Conservation (phyloP, 2,888 invertebrate genomes). For the Rotaria sp. region DNA sequence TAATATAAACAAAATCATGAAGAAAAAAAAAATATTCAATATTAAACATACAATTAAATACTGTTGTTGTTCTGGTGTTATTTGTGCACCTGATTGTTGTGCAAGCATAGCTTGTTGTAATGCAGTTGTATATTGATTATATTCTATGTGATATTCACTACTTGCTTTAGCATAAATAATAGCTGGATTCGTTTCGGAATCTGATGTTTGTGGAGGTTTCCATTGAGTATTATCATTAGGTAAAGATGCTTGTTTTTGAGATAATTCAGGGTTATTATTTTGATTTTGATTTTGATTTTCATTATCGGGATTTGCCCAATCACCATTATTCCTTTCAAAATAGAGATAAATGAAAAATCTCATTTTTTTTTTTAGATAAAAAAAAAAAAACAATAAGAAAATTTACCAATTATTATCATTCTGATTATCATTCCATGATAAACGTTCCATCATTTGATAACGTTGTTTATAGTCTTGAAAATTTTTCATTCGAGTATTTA, state of each 20-base stretch:
- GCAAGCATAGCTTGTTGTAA: not conserved
- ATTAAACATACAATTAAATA: not conserved
- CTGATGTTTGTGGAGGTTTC: not conserved
- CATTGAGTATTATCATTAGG: not conserved
- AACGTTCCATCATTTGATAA: not conserved
- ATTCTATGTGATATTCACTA: not conserved
- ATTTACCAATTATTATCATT: not conserved
- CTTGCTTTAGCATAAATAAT: conserved; percentile 2
- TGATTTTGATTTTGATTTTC: conserved; percentile 10
- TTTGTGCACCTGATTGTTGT: not conserved
- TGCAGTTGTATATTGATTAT: conserved; percentile 23
- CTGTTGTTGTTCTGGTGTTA: conserved; percentile 7
- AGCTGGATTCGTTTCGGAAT: not conserved
- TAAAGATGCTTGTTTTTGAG: not conserved
- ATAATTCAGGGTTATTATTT: not conserved
- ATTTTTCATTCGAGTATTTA: not conserved
- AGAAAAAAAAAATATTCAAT: too few species aligned
- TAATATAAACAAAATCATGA: not conserved
- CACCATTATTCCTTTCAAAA: not conserved
- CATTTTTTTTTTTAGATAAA: too few species aligned
- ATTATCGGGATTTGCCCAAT: not conserved
- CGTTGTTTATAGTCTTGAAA: not conserved
- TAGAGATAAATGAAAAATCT: not conserved
- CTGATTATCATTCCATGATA: not conserved
- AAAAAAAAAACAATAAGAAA: too few species aligned